Evolutionary conservation across 2,797 vertebrate genomes (phyloP).

Genomic region (Loris lydekkerianus): DNA sequence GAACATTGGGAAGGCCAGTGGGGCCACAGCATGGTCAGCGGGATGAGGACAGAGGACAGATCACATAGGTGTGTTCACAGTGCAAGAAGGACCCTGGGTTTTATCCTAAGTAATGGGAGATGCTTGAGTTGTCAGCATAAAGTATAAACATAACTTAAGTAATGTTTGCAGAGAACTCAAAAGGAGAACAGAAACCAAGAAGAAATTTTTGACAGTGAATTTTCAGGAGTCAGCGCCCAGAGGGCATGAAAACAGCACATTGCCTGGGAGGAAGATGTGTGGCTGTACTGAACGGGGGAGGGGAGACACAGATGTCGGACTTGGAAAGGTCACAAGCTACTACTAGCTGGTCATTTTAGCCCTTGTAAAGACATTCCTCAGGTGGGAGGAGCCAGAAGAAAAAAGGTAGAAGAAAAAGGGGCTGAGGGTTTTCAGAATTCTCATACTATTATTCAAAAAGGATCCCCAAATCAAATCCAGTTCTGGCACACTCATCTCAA

Average conservation of each 20-base stretch:
- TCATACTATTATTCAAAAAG: background rate
- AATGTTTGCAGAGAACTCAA: background rate
- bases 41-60: background rate
- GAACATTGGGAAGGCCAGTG: fast-evolving
- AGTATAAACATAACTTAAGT: background rate
- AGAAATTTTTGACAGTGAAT: background rate
- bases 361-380: background rate
- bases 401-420: background rate
- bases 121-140: too few relatives aligned
- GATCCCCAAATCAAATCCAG: background rate
- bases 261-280: fast-evolving
- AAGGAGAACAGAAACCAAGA: background rate
- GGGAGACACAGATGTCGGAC: fast-evolving
- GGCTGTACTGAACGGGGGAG: background rate
- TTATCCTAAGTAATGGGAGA: background rate
- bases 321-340: background rate
- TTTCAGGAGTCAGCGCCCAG: background rate
- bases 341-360: background rate
- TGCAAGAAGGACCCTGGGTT: background rate
- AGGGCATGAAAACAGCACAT: fast-evolving
- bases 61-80: background rate
- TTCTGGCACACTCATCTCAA: background rate
- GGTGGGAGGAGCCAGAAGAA: background rate
- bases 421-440: background rate
- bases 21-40: background rate